Evolutionary conservation across 2,113 vertebrate genomes (phyloP).

Genomic region (Neotragus moschatus): DNA sequence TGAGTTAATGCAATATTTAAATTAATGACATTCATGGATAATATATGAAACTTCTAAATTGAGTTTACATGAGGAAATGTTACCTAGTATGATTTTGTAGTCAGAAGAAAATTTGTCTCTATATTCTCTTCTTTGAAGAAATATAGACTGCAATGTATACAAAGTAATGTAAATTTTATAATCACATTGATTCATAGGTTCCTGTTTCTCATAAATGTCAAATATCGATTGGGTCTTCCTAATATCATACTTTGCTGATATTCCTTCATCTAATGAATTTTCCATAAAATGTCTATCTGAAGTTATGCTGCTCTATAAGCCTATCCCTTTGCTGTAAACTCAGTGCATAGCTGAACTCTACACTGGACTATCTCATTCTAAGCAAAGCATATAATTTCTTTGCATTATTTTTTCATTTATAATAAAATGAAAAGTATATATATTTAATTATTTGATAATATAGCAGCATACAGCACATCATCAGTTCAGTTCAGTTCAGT

Average conservation of each 20-base stretch:
- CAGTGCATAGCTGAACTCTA: background rate
- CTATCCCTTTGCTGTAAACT: background rate
- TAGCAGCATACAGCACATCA: background rate
- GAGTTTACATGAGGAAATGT: background rate
- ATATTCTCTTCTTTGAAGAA: background rate
- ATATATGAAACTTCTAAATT: background rate
- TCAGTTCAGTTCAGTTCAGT: no score
- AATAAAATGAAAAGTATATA: background rate
- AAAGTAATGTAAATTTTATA: background rate
- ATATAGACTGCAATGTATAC: background rate
- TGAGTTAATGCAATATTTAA: background rate
- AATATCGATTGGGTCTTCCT: background rate
- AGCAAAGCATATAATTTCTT: background rate
- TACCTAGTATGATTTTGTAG: background rate
- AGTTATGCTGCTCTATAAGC: background rate
- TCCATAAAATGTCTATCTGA: background rate
- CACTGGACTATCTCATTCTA: background rate
- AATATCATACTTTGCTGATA: background rate
- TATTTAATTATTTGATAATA: background rate
- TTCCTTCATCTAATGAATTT: background rate
- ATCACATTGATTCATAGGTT: background rate
- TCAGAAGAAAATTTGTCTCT: background rate
- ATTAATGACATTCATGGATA: conserved; percentile 4
- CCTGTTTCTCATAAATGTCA: background rate
- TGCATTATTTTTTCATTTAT: background rate